Percentiles rank a stretch among this genome's conserved stretches.
Evolutionary conservation across 2,797 vertebrate genomes (phyloP).

Genomic region (Salarias fasciatus): DNA sequence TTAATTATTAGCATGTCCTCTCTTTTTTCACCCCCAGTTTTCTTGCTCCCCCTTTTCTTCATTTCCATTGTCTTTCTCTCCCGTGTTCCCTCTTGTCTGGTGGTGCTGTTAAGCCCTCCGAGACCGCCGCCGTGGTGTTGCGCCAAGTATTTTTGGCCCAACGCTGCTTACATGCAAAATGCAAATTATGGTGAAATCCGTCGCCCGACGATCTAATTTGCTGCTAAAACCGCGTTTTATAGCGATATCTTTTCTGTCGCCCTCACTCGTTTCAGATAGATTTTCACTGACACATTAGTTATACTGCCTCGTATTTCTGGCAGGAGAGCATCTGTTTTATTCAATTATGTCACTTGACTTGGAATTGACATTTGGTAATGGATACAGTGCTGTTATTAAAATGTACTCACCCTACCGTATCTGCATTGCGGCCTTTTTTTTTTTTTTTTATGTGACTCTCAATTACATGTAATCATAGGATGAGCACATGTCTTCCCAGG

Average conservation of each 20-base stretch:
- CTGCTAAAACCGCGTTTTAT: conserved; percentile 74
- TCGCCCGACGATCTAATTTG: conserved; percentile 73
- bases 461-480: conserved; percentile 65
- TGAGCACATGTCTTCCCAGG: conserved; percentile 64
- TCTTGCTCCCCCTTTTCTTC: conserved; percentile 4
- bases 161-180: conserved; percentile 78
- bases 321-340: conserved; percentile 66
- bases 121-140: conserved; percentile 72
- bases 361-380: conserved; percentile 74
- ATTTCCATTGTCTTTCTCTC: conserved; percentile 58
- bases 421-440: conserved; percentile 54
- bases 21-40: conserved; percentile 22
- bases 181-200: conserved; percentile 75
- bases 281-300: conserved; percentile 71
- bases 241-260: conserved; percentile 74
- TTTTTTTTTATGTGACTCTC: conserved; percentile 36
- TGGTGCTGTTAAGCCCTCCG: conserved; percentile 63
- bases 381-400: conserved; percentile 71
- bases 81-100: conserved; percentile 42
- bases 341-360: conserved; percentile 75
- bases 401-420: conserved; percentile 58
- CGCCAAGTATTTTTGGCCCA: conserved; percentile 79
- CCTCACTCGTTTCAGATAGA: conserved; percentile 54
- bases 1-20: conserved; percentile 57
- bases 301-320: conserved; percentile 64